Base-by-base conservation (phyloP, 2,113 vertebrate genomes). In the Sorex araneus region DNA sequence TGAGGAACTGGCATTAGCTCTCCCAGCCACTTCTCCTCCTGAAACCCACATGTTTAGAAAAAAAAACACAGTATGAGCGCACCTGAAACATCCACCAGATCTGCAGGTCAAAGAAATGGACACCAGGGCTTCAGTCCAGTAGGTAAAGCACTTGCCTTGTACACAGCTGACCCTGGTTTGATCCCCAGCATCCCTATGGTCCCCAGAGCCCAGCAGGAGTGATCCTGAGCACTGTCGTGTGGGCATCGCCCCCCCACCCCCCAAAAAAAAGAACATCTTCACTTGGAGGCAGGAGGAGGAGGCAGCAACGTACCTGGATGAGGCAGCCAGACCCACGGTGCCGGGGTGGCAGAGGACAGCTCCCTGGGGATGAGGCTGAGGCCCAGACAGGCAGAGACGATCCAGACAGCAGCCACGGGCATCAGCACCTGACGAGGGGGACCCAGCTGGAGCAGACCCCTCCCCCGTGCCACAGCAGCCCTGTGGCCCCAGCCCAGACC, bases 271-370 rank as follows among this genome's bases (percentile, higher is more conserved):
- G 27, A 23, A 30, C 25, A 66, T 3, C 25, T 3, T 28, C 10
- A 30, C 25, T 28, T 8, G 8, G 64, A 66, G 64, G 64, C 34
- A 74, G n/a, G 45, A 64, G 47, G 13, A 80, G 19, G 36, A 69
- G 60, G 18, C 16, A n/a, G 25, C n/a, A 28, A 36, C 87, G 3
- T 93, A 99, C 98, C 98, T 97, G 98, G 94, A 0, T 98, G 97
- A 43, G 98, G 98, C 6, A 98, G 91, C 77, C 28, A 95, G 77
- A 99, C 92, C 98, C 98, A 99, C 0, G 98, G 97, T 45, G 94
- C 76, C 47, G 79, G 6, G 0, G 85, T 32, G 43, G 87, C 75
- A 28, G 94, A 87, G 77, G 92, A 80, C 0, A 95, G 94, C 88
- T 97, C 96, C 91, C 89, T 87, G 9, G 97, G 57, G 40, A 81